Evolutionary conservation across 2,113 vertebrate genomes (phyloP).

Genomic region (Cromileptes altivelis): DNA sequence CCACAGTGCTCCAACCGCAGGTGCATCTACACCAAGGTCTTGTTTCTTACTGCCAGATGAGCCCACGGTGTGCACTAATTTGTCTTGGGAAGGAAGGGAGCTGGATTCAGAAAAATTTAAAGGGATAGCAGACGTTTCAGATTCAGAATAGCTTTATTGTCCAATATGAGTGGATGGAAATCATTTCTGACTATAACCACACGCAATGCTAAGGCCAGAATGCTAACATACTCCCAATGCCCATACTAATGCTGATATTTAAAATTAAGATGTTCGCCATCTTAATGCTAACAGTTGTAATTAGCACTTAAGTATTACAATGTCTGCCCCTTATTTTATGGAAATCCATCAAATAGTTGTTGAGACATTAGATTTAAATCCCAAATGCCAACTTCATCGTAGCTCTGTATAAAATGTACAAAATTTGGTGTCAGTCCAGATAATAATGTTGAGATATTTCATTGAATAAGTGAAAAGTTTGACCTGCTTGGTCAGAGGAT

Average conservation of each 20-base stretch:
- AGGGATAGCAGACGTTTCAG: background rate
- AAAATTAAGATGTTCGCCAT: background rate
- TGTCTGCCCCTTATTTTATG: background rate
- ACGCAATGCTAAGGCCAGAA: background rate
- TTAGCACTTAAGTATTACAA: background rate
- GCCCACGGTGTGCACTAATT: background rate
- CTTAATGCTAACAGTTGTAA: too few relatives aligned
- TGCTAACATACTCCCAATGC: background rate
- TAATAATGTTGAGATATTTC: background rate
- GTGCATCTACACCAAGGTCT: conserved; percentile 44
- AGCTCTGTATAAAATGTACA: background rate
- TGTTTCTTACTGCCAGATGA: conserved; percentile 16
- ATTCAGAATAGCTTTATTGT: background rate
- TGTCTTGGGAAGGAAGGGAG: conserved; percentile 12
- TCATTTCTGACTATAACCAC: background rate
- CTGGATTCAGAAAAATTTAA: background rate
- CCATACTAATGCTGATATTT: background rate
- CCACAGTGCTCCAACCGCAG: conserved; percentile 46
- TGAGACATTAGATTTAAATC: background rate
- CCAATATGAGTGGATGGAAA: background rate
- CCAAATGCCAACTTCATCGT: background rate
- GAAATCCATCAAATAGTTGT: background rate
- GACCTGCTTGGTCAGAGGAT: background rate
- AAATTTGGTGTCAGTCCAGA: background rate
- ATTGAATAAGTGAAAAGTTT: background rate